Evolutionary conservation across 2,113 vertebrate genomes (phyloP), one percentile per base, ranked within the genome.

Genomic region (Cinclus cinclus): DNA sequence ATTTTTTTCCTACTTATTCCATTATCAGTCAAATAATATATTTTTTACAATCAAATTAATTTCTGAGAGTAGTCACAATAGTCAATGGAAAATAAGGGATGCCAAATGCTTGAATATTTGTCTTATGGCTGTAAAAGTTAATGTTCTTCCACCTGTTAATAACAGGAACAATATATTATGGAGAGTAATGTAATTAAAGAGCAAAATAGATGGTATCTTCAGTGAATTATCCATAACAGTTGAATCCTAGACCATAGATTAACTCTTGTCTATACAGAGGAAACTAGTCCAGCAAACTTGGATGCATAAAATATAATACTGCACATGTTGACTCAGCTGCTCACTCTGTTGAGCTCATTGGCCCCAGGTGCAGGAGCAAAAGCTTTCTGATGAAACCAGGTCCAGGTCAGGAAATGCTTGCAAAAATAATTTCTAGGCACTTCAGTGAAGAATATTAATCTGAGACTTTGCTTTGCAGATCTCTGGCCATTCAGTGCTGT

Each of bases 181-280:
- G 46, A 47, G 7, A 82, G 12, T n/a, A 80, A 63, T 75, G 33
- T 49, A 95, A 95, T 87, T 88, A 92, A 89, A 87, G 11, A 97
- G 19, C 8, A 96, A 92, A 96, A 30, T 70, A 96, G 78, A 87
- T 94, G 73, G 50, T 52, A 69, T 52, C 17, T 67, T 30, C 44
- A 50, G 42, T 28, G 22, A 49, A 92, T 93, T 76, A 95, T 65
- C 49, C 9, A 11, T 87, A 71, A 23, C 44, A 42, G 5, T 55
- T 79, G 53, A 78, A 39, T 83, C 24, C 55, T 77, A 21, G 37
- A 76, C 23, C 33, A 23, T 9, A 81, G 15, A 78, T 59, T 70
- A 87, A 42, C 3, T 81, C 60, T 83, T 81, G 11, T 67, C 53
- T 82, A 44, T 69, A 41, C 4, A 88, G 39, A 7, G 44, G 12